A percentile compares a stretch with the other conserved stretches of the same genome.
Evolutionary conservation across 2,113 vertebrate species (phyloP).

Genomic region (Sarotherodon lohbergeri): DNA sequence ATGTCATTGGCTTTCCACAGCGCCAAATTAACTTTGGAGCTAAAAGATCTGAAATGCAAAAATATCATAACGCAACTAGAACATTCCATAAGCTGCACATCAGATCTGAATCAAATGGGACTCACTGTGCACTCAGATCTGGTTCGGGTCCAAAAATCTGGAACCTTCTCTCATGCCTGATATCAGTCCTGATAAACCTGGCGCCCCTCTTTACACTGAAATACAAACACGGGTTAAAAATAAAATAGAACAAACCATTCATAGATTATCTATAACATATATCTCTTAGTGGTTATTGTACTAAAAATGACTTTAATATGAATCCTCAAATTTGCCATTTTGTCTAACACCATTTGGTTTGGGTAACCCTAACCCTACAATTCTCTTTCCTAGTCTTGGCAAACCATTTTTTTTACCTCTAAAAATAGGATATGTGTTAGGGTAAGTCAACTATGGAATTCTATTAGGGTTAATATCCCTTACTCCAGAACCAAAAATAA

Average conservation of each 20-base stretch:
- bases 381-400: neutral
- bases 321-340: neutral
- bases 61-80: neutral
- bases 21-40: neutral
- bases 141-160: constrained; percentile 30
- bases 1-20: constrained; percentile 37
- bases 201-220: neutral
- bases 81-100: neutral
- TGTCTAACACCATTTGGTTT: neutral
- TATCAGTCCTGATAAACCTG: constrained; percentile 12
- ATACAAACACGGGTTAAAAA: neutral
- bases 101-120: neutral
- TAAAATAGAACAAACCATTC: neutral
- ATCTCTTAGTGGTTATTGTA: neutral
- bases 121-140: constrained; percentile 31
- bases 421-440: neutral
- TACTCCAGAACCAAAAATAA: neutral
- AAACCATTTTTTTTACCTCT: neutral
- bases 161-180: constrained; percentile 21
- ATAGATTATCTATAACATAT: neutral
- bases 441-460: neutral
- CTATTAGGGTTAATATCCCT: neutral
- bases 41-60: constrained; percentile 40
- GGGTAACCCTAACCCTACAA: neutral
- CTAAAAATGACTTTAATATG: neutral